Base-by-base conservation (phyloP, 2,888 invertebrate genomes). In the Tromatobia lineatoria region DNA sequence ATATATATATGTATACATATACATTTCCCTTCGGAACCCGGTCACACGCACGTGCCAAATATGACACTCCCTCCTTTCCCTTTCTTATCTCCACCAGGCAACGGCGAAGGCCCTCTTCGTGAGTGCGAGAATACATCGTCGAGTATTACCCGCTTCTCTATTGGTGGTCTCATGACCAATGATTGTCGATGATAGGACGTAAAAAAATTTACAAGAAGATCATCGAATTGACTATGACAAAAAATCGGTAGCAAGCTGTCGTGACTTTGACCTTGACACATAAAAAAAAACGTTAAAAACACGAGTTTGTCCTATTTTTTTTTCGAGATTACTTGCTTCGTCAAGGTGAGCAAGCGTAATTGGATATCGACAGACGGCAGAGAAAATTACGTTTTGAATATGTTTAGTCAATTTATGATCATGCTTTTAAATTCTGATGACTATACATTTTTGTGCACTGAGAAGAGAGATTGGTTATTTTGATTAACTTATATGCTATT, bases 21-120 rank as follows among this genome's bases (percentile, higher is more conserved):
- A 47, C 4, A 29, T 34, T 82, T 82, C 69, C 45, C 79, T 45
- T 83, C 71, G 57, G 47, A 79, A 79, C 42, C 70, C 57, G 38
- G 61, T 54, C 69, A 47, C 75, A 79, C 79, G 57, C 61, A 52
- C 75, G 71, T 54, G 78, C 11, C 66, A 59, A 54, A 59, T 64
- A 18, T 29, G 10, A 42, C 78, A 54, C 54, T 45, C 69, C 47
- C 73, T 34, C 15, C 66, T 73, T 57, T 47, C 42, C 57, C 64
- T 82, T 77, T 61, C 71, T 23, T 61, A 29, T 20, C 25, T 25
- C 54, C 38, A 7, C n/a, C 11, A 50, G 18, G 50, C 66, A 57
- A 23, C 34, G 47, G 25, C 29, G 42, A 76, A 18, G 59, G 18
- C 54, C 25, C 29, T 38, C 57, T 38, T 29, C 59, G 25, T 38